Evolutionary conservation across 2,797 vertebrate genomes (phyloP), one percentile per base, ranked within the genome.

Genomic region (Falco columbarius): DNA sequence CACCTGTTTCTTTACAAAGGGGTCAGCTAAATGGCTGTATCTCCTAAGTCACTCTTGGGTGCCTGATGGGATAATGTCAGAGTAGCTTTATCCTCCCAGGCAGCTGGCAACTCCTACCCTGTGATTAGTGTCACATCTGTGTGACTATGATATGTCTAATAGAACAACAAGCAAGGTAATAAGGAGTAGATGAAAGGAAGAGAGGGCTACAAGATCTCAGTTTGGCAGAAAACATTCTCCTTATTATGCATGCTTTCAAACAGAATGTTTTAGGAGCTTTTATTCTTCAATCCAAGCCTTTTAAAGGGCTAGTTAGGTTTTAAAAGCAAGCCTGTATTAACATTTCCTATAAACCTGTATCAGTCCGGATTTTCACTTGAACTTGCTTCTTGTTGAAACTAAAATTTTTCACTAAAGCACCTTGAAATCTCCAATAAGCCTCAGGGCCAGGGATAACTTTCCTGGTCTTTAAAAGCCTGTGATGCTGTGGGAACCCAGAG

Each of bases 11-110:
- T 85, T 94, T 89, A 81, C 68, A 85, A 71, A 61, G 32, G 36
- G 71, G 81, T 94, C 90, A 89, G 79, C 81, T 94, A 94, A 92
- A 74, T 82, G 63, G 46, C 59, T 94, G 44, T 67, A 80, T 81
- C 84, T 92, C 56, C 79, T 77, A 75, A 94, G 79, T 71, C 92
- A 67, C 95, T 87, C 44, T 44, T 82, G 86, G 91, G 71, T 93
- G 81, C 79, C 61, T 97, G 96, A 92, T 94, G 91, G 91, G 77
- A 93, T 93, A 96, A 96, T 96, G 79, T 92, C 86, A 88, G 91
- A 85, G 77, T 76, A 83, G 91, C 38, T 94, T 90, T 92, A 92
- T 95, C 89, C 90, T 84, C 70, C 86, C 81, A 93, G 82, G 87
- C 81, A 96, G 93, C 81, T 96, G 95, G 85, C 75, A 90, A 12